Evolutionary conservation across 2,113 vertebrate species (phyloP).

Genomic region (Ceyx melanurus): DNA sequence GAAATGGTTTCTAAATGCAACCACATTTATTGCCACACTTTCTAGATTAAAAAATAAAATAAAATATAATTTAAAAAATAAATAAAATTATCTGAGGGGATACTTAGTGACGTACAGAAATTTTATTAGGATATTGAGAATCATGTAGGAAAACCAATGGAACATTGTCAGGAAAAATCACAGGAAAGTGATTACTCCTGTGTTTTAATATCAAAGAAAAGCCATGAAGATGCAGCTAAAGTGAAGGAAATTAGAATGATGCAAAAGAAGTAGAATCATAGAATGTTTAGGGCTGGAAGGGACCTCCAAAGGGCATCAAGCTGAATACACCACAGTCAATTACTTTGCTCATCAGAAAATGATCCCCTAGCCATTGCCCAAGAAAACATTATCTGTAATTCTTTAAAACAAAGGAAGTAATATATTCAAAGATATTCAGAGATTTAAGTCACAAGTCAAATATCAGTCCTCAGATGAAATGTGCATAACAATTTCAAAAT

Average conservation of each 20-base stretch:
- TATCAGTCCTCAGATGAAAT: neutral
- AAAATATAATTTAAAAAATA: neutral
- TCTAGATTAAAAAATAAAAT: neutral
- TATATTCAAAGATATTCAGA: neutral
- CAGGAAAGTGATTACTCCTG: neutral
- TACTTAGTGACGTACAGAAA: neutral
- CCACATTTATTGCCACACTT: neutral
- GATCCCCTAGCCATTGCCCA: fast-evolving
- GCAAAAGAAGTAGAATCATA: neutral
- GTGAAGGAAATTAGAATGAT: neutral
- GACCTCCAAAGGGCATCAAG: neutral
- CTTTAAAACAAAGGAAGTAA: neutral
- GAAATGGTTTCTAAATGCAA: neutral
- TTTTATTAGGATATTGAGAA: neutral
- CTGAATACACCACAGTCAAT: neutral
- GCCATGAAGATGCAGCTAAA: neutral
- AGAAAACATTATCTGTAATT: neutral
- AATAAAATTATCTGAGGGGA: neutral
- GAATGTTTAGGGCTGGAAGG: too few relatives aligned
- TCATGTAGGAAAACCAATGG: neutral
- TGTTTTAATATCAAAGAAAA: neutral
- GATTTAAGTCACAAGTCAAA: neutral
- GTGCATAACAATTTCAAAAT: neutral
- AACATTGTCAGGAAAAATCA: neutral
- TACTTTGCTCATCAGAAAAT: neutral